Evolutionary conservation across 2,113 vertebrate species (phyloP).

Genomic region (Perccottus glenii): DNA sequence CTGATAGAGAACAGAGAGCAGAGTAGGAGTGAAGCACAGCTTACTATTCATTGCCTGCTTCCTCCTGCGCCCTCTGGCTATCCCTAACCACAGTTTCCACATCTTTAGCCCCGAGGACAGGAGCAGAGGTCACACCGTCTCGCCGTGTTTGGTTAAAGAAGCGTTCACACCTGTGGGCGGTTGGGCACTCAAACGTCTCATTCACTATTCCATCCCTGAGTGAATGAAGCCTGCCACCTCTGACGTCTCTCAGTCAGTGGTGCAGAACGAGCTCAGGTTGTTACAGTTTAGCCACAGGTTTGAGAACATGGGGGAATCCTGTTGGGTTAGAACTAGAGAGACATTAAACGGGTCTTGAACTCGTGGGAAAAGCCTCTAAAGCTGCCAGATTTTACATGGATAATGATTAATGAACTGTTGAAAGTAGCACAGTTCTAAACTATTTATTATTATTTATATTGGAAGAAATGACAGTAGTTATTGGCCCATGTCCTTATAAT

Average conservation of each 20-base stretch:
- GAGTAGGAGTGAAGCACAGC: conserved; percentile 54
- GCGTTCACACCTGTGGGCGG: neutral
- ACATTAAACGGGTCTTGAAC: neutral
- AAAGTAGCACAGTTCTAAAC: too few relatives aligned
- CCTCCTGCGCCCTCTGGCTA: conserved; percentile 29
- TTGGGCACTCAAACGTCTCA: neutral
- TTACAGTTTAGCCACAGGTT: neutral
- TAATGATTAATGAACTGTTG: too few relatives aligned
- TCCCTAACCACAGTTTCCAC: conserved; percentile 56
- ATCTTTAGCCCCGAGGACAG: conserved; percentile 47
- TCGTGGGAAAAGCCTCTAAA: neutral
- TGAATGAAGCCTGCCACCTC: neutral
- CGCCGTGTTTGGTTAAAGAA: conserved; percentile 35
- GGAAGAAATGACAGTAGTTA: too few relatives aligned
- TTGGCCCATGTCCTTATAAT: too few relatives aligned
- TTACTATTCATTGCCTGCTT: conserved; percentile 57
- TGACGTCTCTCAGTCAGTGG: neutral
- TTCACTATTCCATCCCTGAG: neutral
- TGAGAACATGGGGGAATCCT: neutral
- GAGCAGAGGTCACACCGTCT: conserved; percentile 21
- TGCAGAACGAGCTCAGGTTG: neutral
- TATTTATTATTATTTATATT: too few relatives aligned
- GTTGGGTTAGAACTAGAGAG: neutral
- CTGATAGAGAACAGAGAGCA: conserved; percentile 29
- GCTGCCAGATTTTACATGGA: too few relatives aligned